Evolutionary conservation across 2,888 invertebrate species (phyloP).

Genomic region (Acrocera orbiculus): DNA sequence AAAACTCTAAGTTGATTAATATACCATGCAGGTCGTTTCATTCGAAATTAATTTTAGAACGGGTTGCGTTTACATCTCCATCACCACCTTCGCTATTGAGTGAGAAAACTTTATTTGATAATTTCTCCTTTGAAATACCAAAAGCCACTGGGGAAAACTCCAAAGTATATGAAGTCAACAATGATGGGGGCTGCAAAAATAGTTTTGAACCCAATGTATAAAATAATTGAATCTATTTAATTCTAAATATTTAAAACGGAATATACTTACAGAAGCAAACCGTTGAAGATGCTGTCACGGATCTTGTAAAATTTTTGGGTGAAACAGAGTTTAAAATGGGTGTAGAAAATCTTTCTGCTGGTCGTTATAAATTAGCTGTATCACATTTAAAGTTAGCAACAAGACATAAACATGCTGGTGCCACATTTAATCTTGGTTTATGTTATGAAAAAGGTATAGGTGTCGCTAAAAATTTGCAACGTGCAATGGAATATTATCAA

Average conservation of each 20-base stretch:
- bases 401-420: constrained; percentile 39
- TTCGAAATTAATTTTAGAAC: constrained; percentile 9
- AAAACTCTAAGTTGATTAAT: constrained; percentile 9
- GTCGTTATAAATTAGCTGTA: constrained; percentile 38
- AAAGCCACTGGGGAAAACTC: neutral
- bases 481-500: constrained; percentile 50
- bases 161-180: constrained; percentile 7
- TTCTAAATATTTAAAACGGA: no score
- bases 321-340: constrained; percentile 43
- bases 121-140: constrained; percentile 4
- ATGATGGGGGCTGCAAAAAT: constrained; percentile 7
- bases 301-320: constrained; percentile 37
- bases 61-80: constrained; percentile 9
- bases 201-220: no score
- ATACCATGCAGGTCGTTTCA: constrained; percentile 12
- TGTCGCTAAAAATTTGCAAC: constrained; percentile 37
- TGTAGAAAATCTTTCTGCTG: constrained; percentile 39
- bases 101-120: constrained; percentile 5
- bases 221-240: no score
- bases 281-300: constrained; percentile 21
- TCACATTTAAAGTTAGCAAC: constrained; percentile 38
- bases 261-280: constrained; percentile 7
- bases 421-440: constrained; percentile 48
- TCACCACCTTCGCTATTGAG: constrained; percentile 6
- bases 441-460: constrained; percentile 53